A percentile compares a stretch with the other conserved stretches of the same genome.
These are phyloP conservation scores for Trypoxylon attenuatum DNA, from an alignment of 2,888 invertebrate genomes.

Conservation along the genomic window DNA sequence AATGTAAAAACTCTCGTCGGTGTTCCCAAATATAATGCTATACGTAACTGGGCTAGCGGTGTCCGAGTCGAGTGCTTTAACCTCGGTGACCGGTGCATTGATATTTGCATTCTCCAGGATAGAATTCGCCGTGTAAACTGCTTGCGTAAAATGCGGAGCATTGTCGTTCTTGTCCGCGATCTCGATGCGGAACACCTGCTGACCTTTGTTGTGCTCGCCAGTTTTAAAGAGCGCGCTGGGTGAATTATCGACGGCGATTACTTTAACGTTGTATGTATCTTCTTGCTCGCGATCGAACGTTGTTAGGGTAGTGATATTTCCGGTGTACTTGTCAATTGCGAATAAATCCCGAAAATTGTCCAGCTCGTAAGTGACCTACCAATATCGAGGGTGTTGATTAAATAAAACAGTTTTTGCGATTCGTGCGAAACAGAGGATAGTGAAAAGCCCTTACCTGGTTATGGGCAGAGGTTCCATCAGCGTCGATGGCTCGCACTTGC, in stretches of 20 bases:
- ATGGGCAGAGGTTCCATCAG: constrained; percentile 88
- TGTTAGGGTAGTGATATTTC: constrained; percentile 88
- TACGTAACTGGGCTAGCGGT: constrained; percentile 90
- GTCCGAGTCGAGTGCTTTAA: constrained; percentile 91
- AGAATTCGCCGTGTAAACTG: constrained; percentile 83
- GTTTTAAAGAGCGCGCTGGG: constrained; percentile 84
- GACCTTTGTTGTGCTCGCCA: constrained; percentile 83
- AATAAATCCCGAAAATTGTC: constrained; percentile 84
- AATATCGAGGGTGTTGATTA: not conserved
- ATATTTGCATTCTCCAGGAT: constrained; percentile 90
- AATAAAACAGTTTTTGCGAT: too few relatives aligned
- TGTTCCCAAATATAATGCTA: constrained; percentile 91
- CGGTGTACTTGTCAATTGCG: constrained; percentile 88
- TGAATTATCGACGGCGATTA: constrained; percentile 92
- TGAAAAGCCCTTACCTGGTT: constrained; percentile 78
- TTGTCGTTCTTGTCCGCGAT: constrained; percentile 98
- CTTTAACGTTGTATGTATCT: constrained; percentile 91
- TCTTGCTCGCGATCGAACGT: constrained; percentile 91
- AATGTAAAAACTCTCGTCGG: constrained; percentile 89
- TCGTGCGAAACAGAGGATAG: too few relatives aligned
- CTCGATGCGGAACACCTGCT: constrained; percentile 90
- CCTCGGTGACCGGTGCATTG: constrained; percentile 89
- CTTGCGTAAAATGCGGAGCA: constrained; percentile 89
- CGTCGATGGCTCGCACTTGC: constrained; percentile 90
- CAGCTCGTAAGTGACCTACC: constrained; percentile 85